Percentiles rank a stretch among this genome's conserved stretches.
Evolutionary conservation across 1,140 invertebrate genomes (phyloP).

Genomic region (Callitettix versicolor): DNA sequence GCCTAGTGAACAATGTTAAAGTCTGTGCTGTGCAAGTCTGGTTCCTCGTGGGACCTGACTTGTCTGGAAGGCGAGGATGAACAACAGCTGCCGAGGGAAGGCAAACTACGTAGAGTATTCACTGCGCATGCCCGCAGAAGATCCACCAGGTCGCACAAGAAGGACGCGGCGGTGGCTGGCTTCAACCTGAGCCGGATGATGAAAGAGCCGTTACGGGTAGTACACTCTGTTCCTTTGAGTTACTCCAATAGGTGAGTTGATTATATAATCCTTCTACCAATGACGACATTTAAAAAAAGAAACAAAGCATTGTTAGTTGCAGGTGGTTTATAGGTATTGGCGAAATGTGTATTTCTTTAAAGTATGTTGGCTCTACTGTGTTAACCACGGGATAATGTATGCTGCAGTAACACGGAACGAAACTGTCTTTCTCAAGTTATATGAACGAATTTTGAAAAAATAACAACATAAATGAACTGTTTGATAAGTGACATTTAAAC

Average conservation of each 20-base stretch:
- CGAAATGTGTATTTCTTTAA: no score
- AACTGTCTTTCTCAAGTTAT: no score
- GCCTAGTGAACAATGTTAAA: constrained; percentile 11
- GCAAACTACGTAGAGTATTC: constrained; percentile 35
- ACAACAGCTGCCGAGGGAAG: constrained; percentile 21
- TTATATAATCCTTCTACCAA: neutral
- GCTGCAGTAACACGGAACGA: no score
- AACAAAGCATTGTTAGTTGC: no score
- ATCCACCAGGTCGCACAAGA: constrained; percentile 23
- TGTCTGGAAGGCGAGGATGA: constrained; percentile 10
- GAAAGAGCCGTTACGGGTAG: constrained; percentile 37
- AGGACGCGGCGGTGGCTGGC: constrained; percentile 25
- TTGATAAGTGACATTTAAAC: no score
- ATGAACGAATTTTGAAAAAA: no score
- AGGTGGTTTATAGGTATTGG: no score
- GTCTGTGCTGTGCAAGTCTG: constrained; percentile 21
- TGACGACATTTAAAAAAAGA: no score
- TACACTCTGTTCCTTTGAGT: constrained; percentile 36
- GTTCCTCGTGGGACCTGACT: constrained; percentile 20
- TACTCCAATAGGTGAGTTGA: constrained; percentile 32
- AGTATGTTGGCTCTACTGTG: no score
- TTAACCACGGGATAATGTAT: no score
- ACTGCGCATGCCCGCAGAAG: constrained; percentile 32
- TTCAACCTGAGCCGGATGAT: constrained; percentile 34
- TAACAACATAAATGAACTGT: no score